These are phyloP conservation scores for Rhinopomastus cyanomelas DNA, from an alignment of 2,113 vertebrate species.

Conservation along the genomic window DNA sequence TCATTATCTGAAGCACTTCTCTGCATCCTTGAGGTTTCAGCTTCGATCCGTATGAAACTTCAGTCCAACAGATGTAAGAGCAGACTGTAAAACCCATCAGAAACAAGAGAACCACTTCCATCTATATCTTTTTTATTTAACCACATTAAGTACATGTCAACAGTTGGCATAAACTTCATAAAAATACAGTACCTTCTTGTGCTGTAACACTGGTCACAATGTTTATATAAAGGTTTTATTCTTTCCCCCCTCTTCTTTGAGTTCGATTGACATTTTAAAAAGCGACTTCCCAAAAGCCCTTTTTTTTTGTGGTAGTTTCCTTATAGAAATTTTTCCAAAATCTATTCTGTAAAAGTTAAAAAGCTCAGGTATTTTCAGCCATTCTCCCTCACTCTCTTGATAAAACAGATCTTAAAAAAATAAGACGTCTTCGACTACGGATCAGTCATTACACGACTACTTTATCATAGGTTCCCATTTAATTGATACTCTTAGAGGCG, in stretches of 20 bases:
- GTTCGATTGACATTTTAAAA: constrained; percentile 38
- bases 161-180: constrained; percentile 78
- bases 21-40: background rate
- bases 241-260: constrained; percentile 8
- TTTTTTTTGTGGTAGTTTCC: constrained; percentile 36
- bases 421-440: constrained; percentile 58
- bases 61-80: background rate
- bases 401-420: constrained; percentile 64
- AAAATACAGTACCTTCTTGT: constrained; percentile 76
- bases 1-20: background rate
- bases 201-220: constrained; percentile 54
- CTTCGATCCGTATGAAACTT: background rate
- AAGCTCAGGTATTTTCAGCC: constrained; percentile 44
- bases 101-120: constrained; percentile 7
- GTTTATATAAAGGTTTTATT: constrained; percentile 37
- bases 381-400: constrained; percentile 38
- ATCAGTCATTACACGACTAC: constrained; percentile 49
- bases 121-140: constrained; percentile 75
- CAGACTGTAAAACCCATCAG: background rate
- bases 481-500: background rate
- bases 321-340: constrained; percentile 51
- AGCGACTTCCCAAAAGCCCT: constrained; percentile 30
- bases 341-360: constrained; percentile 61
- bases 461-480: constrained; percentile 3
- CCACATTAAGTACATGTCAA: constrained; percentile 73